A percentile compares a stretch with the other conserved stretches of the same genome.
Evolutionary conservation across 2,888 invertebrate genomes (phyloP).

Genomic region (Drosophila kuntzei): DNA sequence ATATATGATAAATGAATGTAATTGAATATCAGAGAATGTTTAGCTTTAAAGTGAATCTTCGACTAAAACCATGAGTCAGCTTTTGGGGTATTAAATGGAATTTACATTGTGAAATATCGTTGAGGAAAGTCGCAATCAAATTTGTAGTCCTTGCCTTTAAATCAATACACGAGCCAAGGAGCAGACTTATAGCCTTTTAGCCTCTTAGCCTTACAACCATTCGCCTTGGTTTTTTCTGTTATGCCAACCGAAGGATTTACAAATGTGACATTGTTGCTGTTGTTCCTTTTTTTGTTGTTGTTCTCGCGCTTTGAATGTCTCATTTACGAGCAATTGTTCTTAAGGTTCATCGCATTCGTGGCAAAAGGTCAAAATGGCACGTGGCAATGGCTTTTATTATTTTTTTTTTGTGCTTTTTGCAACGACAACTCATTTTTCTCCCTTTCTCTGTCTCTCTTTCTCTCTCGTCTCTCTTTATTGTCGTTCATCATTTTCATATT

Average conservation of each 20-base stretch:
- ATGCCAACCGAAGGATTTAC: conserved; percentile 62
- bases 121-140: conserved; percentile 25
- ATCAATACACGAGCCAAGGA: conserved; percentile 46
- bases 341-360: conserved; percentile 69
- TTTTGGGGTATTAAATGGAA: conserved; percentile 31
- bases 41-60: conserved; percentile 20
- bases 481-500: conserved; percentile 28
- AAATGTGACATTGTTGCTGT: conserved; percentile 63
- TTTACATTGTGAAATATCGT: conserved; percentile 37
- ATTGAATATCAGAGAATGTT: background rate
- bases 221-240: conserved; percentile 44
- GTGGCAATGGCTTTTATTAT: conserved; percentile 53
- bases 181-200: background rate
- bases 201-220: conserved; percentile 10
- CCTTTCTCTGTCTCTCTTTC: background rate
- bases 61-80: conserved; percentile 36
- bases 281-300: conserved; percentile 41
- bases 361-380: conserved; percentile 58
- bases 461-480: conserved; percentile 3
- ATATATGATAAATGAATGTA: background rate
- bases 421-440: conserved; percentile 11
- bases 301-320: conserved; percentile 63
- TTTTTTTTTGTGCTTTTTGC: background rate
- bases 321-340: conserved; percentile 63
- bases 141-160: conserved; percentile 47